Conservation (phyloP, 2,888 invertebrate species). For the Bibio marci region DNA sequence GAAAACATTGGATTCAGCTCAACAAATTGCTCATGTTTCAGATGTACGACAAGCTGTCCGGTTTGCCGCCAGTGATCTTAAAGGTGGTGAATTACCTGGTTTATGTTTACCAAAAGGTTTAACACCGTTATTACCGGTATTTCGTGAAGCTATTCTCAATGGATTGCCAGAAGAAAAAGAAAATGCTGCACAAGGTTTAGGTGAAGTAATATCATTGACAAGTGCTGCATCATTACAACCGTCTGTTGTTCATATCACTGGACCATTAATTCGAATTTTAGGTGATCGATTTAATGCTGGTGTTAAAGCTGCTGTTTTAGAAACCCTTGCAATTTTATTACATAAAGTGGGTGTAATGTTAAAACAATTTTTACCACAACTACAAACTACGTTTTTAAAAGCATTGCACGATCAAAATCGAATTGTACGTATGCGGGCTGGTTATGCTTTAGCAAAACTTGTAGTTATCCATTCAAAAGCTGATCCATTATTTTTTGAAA, state of each 20-base stretch:
- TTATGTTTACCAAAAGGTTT: constrained; percentile 91
- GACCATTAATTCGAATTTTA: constrained; percentile 91
- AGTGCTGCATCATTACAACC: constrained; percentile 79
- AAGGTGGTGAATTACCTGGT: constrained; percentile 63
- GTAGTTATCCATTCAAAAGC: constrained; percentile 84
- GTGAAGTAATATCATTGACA: constrained; percentile 43
- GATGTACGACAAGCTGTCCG: constrained; percentile 88
- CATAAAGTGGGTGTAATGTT: constrained; percentile 88
- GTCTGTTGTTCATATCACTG: constrained; percentile 93
- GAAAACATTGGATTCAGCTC: constrained; percentile 68
- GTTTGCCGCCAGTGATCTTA: constrained; percentile 73
- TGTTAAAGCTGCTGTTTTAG: constrained; percentile 90
- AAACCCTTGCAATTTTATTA: constrained; percentile 80
- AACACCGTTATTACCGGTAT: constrained; percentile 82
- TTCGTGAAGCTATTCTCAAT: constrained; percentile 90
- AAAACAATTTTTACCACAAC: constrained; percentile 94
- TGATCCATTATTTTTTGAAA: constrained; percentile 87
- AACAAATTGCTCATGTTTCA: constrained; percentile 70
- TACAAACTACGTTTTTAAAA: constrained; percentile 96
- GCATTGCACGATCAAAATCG: constrained; percentile 81
- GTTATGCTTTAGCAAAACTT: constrained; percentile 69
- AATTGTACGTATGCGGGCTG: constrained; percentile 76
- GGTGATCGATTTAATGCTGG: constrained; percentile 89
- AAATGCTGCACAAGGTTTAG: constrained; percentile 80
- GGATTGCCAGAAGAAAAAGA: constrained; percentile 93